Evolutionary conservation across 2,113 vertebrate species (phyloP).

Genomic region (Bucco capensis): DNA sequence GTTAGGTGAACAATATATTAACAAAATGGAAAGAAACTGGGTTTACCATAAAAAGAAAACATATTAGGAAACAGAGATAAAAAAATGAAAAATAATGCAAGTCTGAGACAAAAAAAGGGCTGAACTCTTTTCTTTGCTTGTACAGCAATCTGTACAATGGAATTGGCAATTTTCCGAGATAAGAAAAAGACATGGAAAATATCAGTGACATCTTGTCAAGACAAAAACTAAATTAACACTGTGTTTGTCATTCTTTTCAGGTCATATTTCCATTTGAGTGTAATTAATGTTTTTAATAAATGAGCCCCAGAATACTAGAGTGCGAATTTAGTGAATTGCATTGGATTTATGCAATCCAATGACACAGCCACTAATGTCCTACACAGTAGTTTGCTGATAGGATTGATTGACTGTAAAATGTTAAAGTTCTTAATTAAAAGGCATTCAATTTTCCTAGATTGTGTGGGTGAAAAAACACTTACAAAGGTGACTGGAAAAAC

Average conservation of each 20-base stretch:
- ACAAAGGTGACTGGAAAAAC: neutral
- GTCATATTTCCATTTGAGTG: neutral
- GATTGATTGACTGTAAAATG: neutral
- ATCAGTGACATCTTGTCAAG: neutral
- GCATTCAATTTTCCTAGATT: neutral
- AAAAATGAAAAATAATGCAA: neutral
- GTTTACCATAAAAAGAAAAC: neutral
- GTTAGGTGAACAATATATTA: constrained; percentile 40
- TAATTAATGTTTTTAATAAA: neutral
- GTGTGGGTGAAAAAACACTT: neutral
- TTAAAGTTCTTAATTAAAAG: neutral
- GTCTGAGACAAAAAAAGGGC: neutral
- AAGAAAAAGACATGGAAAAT: neutral
- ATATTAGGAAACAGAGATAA: neutral
- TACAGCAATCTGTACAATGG: neutral
- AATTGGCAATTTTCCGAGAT: neutral
- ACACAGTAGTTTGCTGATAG: neutral
- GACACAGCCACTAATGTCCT: neutral
- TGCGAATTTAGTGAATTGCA: neutral
- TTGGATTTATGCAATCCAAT: too few relatives aligned
- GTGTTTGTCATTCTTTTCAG: neutral
- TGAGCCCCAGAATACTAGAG: neutral
- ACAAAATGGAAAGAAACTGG: constrained; percentile 25
- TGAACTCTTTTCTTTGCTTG: neutral
- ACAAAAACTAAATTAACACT: neutral